phyloP scores from a whole-genome alignment of 2,113 vertebrate species.

The Mystacornis crossleyi region DNA sequence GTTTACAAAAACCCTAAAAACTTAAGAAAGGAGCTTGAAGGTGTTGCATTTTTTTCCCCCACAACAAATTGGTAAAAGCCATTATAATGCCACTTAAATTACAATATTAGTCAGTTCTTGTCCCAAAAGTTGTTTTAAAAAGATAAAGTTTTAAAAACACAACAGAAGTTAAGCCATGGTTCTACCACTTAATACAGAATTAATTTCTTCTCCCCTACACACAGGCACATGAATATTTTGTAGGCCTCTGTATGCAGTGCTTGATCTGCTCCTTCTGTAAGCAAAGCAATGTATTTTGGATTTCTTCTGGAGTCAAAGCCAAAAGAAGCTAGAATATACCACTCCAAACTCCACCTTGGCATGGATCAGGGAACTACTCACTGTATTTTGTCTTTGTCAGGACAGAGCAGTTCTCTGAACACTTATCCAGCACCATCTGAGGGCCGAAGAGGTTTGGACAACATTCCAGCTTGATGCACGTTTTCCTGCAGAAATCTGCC shows the following conservation, averaged over 20 bases:
- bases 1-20: not conserved
- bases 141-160: not conserved
- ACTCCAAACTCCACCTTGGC: not conserved
- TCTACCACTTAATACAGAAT: not conserved
- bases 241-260: not conserved
- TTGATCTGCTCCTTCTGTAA: not conserved
- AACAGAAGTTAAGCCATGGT: not conserved
- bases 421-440: conserved; percentile 92
- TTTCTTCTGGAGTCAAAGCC: not conserved
- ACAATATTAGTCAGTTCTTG: not conserved
- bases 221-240: not conserved
- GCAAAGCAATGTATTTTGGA: not conserved
- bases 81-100: not conserved
- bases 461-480: conserved; percentile 94
- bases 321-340: not conserved
- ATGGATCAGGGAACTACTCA: conserved; percentile 68
- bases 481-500: conserved; percentile 95
- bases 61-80: not conserved
- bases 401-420: conserved; percentile 97
- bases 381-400: conserved; percentile 99
- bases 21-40: not conserved
- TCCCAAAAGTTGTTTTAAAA: not conserved
- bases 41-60: not conserved
- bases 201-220: not conserved
- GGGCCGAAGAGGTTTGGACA: conserved; percentile 97